Percentiles rank a stretch among this genome's conserved stretches.
These are phyloP conservation scores for Hymenopus coronatus DNA, from an alignment of 2,888 invertebrate species.

Conservation along the genomic window DNA sequence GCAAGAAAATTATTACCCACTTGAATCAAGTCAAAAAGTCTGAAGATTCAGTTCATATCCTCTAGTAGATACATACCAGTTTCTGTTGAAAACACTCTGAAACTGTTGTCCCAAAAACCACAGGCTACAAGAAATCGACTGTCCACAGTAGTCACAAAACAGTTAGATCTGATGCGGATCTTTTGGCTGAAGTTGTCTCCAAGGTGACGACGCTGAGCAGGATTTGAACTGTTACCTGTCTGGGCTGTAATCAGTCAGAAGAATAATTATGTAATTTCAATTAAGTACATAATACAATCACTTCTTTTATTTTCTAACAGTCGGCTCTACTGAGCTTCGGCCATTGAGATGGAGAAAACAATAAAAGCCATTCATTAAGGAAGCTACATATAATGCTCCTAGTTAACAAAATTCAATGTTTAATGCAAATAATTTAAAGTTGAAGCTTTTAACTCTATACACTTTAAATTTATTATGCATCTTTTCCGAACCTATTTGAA, in stretches of 20 bases:
- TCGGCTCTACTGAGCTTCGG: too few species aligned
- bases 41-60: too few species aligned
- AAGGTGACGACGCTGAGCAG: constrained; percentile 78
- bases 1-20: too few species aligned
- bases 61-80: constrained; percentile 61
- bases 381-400: too few species aligned
- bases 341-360: neutral
- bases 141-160: constrained; percentile 98
- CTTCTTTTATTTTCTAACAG: neutral
- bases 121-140: constrained; percentile 95
- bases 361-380: neutral
- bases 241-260: constrained; percentile 56
- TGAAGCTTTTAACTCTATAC: too few species aligned
- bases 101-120: constrained; percentile 99
- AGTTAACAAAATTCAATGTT: too few species aligned
- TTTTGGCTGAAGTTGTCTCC: constrained; percentile 99
- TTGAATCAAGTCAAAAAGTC: too few species aligned
- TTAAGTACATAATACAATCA: neutral
- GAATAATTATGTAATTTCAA: neutral
- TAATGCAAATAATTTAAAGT: too few species aligned
- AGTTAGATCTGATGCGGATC: constrained; percentile 86
- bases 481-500: too few species aligned
- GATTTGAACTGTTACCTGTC: constrained; percentile 69
- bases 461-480: too few species aligned
- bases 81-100: constrained; percentile 95